These are phyloP conservation scores for Apantesis nais DNA, from an alignment of 2,888 invertebrate species.

Conservation along the genomic window DNA sequence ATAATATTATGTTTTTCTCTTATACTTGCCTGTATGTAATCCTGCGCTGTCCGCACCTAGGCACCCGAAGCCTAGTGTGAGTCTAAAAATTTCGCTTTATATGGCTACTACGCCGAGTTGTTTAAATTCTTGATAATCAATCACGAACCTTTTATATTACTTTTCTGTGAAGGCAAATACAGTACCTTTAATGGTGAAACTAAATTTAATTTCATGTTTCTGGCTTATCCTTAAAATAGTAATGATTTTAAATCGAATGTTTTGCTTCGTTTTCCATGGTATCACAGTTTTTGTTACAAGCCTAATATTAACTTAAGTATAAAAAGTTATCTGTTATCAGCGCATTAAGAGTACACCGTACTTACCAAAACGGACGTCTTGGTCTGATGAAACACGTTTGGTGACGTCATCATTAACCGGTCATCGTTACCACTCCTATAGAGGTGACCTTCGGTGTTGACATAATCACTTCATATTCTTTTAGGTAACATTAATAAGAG, in stretches of 20 bases:
- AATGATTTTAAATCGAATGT: too few relatives aligned
- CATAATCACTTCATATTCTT: constrained; percentile 13
- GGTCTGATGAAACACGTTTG: constrained; percentile 9
- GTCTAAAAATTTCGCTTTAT: background rate
- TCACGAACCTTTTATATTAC: background rate
- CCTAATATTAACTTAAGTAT: background rate
- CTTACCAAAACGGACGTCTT: background rate
- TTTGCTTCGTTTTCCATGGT: background rate
- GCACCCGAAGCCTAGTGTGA: background rate
- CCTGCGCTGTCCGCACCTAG: too few relatives aligned
- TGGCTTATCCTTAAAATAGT: too few relatives aligned
- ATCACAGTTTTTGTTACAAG: background rate
- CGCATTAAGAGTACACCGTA: background rate
- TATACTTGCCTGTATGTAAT: too few relatives aligned
- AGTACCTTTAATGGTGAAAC: background rate
- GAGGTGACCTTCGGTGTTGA: constrained; percentile 17
- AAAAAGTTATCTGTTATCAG: constrained; percentile 1
- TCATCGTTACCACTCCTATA: constrained; percentile 18
- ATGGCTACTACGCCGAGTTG: too few relatives aligned
- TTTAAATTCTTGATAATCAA: too few relatives aligned
- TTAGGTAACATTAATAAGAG: constrained; percentile 4
- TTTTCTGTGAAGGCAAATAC: background rate
- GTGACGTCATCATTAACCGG: constrained; percentile 20
- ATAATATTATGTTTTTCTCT: too few relatives aligned
- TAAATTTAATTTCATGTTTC: background rate